phyloP scores from a whole-genome alignment of 2,113 vertebrate species.

The Boleophthalmus pectinirostris region DNA sequence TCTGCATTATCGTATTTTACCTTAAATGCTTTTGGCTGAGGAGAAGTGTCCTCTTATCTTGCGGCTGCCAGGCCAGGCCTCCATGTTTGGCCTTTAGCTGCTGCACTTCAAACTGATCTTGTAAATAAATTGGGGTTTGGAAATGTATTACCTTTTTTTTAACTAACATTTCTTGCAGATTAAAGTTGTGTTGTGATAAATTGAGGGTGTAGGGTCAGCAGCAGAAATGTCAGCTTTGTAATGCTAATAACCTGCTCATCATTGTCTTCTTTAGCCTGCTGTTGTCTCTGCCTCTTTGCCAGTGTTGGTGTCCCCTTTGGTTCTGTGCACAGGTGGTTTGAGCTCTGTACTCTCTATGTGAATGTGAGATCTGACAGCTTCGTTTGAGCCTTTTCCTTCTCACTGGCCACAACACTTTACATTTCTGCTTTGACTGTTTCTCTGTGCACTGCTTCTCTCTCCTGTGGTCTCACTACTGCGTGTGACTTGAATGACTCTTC shows the following conservation, averaged over 20 bases:
- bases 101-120: conserved; percentile 32
- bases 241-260: conserved; percentile 59
- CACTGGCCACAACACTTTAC: conserved; percentile 60
- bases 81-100: conserved; percentile 36
- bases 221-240: conserved; percentile 58
- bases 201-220: conserved; percentile 42
- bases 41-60: conserved; percentile 40
- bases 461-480: conserved; percentile 53
- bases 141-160: conserved; percentile 30
- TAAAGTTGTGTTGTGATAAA: conserved; percentile 42
- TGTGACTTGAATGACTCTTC: conserved; percentile 65
- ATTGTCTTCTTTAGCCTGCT: conserved; percentile 47
- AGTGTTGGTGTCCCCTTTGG: conserved; percentile 24
- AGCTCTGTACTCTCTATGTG: conserved; percentile 33
- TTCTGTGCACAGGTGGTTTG: conserved; percentile 20
- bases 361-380: conserved; percentile 53
- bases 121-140: conserved; percentile 6
- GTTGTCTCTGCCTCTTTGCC: conserved; percentile 33
- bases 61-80: conserved; percentile 36
- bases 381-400: conserved; percentile 57
- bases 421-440: conserved; percentile 60
- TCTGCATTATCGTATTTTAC: conserved; percentile 47
- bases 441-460: conserved; percentile 54
- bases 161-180: conserved; percentile 56
- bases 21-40: conserved; percentile 43